These are phyloP conservation scores for Coptotermes formosanus DNA, from an alignment of 1,140 invertebrate genomes.

Conservation along the genomic window DNA sequence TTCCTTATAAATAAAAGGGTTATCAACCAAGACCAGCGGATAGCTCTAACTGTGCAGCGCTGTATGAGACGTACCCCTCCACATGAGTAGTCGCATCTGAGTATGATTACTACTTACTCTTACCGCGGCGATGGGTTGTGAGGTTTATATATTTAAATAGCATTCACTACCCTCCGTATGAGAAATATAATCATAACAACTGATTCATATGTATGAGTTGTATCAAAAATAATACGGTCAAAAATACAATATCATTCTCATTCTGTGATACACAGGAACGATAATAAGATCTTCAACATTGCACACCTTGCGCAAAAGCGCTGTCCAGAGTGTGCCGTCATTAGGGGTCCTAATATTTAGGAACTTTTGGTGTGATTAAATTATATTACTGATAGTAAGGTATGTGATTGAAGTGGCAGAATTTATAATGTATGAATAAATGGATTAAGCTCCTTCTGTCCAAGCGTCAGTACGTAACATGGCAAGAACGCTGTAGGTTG, in stretches of 20 bases:
- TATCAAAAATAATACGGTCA: neutral
- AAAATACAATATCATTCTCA: neutral
- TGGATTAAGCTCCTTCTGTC: too few species aligned
- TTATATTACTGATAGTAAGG: too few species aligned
- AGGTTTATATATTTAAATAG: conserved; percentile 15
- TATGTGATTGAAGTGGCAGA: too few species aligned
- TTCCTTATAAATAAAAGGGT: neutral
- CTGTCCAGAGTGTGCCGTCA: neutral
- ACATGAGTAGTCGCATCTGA: neutral
- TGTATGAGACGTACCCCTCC: neutral
- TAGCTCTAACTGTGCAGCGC: neutral
- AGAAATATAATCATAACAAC: conserved; percentile 17
- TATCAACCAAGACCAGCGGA: neutral
- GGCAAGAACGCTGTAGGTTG: too few species aligned
- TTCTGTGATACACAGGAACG: conserved; percentile 15
- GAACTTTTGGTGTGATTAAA: too few species aligned
- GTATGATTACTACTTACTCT: neutral
- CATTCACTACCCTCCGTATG: conserved; percentile 17
- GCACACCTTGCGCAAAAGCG: neutral
- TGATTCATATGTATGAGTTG: conserved; percentile 7
- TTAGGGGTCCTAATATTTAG: too few species aligned
- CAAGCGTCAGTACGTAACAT: too few species aligned
- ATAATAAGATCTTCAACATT: neutral
- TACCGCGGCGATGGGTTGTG: conserved; percentile 9
- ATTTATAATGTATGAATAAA: too few species aligned